phyloP scores from a whole-genome alignment of 1,140 invertebrate genomes.

The Formica exsecta region DNA sequence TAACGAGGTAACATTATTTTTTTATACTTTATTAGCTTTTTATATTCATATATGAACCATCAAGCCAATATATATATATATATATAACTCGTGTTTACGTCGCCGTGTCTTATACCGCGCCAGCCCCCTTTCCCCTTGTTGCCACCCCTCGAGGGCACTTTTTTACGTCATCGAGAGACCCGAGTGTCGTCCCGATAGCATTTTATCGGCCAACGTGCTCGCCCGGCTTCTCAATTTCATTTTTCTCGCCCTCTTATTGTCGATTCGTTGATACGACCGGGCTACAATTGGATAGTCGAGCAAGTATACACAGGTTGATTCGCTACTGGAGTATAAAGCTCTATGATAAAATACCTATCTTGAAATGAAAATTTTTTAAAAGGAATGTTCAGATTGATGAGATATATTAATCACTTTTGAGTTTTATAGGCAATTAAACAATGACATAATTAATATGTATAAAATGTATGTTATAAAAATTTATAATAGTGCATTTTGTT shows the following conservation, averaged over 20 bases:
- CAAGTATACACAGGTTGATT: slow-evolving; percentile 29
- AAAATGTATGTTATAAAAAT: no score
- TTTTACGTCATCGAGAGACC: slow-evolving; percentile 80
- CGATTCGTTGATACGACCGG: slow-evolving; percentile 7
- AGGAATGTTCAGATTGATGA: no score
- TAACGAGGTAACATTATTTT: background rate
- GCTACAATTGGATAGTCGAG: slow-evolving; percentile 11
- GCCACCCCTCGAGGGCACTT: slow-evolving; percentile 78
- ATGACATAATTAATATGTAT: no score
- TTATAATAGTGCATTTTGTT: no score
- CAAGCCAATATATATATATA: background rate
- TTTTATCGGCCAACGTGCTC: slow-evolving; percentile 73
- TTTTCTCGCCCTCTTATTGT: slow-evolving; percentile 52
- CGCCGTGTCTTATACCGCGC: slow-evolving; percentile 78
- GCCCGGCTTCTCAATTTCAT: slow-evolving; percentile 72
- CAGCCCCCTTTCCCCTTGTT: slow-evolving; percentile 63
- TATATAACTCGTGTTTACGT: no score
- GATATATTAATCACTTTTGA: no score
- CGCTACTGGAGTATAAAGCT: slow-evolving; percentile 1
- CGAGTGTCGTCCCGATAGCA: slow-evolving; percentile 78
- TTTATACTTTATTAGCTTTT: background rate
- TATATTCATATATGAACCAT: background rate
- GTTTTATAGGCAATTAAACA: no score
- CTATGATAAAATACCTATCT: background rate
- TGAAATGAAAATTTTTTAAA: background rate